Evolutionary conservation across 2,113 vertebrate genomes (phyloP).

Genomic region (Oenanthe melanoleuca): DNA sequence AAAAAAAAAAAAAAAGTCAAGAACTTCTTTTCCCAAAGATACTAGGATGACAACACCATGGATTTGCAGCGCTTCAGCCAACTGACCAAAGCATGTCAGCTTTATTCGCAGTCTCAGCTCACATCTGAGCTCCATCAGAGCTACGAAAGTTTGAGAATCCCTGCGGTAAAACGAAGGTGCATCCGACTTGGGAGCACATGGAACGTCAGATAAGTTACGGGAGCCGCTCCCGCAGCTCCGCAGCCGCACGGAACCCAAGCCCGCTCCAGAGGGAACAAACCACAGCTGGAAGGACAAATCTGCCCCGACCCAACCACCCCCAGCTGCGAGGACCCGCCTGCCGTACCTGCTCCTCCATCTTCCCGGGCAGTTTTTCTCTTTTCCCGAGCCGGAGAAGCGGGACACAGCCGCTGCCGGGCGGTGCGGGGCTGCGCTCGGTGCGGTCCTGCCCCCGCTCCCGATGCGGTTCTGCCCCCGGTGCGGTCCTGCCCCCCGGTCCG

Average conservation of each 20-base stretch:
- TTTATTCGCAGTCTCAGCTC: neutral
- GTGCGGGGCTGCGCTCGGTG: no score
- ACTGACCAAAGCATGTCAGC: neutral
- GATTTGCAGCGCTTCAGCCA: neutral
- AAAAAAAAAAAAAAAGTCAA: neutral
- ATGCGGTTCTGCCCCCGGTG: no score
- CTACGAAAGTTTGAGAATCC: slow-evolving; percentile 56
- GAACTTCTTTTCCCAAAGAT: neutral
- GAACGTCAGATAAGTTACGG: neutral
- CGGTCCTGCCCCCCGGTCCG: no score
- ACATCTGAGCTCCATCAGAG: neutral
- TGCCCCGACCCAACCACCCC: neutral
- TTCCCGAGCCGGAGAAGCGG: neutral
- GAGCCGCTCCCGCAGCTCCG: neutral
- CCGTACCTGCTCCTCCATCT: slow-evolving; percentile 78
- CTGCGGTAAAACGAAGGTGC: neutral
- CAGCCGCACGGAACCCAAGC: neutral
- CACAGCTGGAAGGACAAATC: neutral
- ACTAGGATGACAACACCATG: accelerated
- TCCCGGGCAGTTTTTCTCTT: neutral
- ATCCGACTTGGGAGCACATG: neutral
- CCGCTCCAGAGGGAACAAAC: neutral
- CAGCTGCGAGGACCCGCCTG: neutral
- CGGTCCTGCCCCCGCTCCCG: no score
- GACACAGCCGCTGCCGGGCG: neutral